A percentile compares a stretch with the other conserved stretches of the same genome.
Conservation (phyloP, 1,140 invertebrate genomes). For the Coboldia fuscipes region DNA sequence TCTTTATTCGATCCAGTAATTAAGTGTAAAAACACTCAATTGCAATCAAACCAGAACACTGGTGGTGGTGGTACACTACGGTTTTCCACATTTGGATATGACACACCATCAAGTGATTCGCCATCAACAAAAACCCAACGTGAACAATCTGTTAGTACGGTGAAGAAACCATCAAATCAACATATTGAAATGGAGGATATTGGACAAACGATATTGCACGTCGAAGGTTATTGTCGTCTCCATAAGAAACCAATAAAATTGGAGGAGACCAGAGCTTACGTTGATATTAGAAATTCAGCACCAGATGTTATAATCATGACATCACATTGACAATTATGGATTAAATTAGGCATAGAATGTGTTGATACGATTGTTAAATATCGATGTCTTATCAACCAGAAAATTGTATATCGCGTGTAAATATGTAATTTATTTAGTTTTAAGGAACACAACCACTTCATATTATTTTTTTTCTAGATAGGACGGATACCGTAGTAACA, state of each 20-base stretch:
- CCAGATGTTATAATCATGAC: conserved; percentile 66
- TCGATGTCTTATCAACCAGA: no score
- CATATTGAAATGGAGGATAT: conserved; percentile 1
- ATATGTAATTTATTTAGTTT: no score
- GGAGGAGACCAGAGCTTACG: conserved; percentile 18
- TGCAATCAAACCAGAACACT: neutral
- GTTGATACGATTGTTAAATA: no score
- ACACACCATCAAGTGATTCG: conserved; percentile 5
- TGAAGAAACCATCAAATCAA: neutral
- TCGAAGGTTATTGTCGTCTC: conserved; percentile 2
- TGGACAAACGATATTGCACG: neutral
- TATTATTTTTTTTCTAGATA: no score
- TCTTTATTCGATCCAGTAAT: conserved; percentile 12
- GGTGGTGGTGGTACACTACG: conserved; percentile 7
- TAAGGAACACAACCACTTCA: no score
- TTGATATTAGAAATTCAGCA: conserved; percentile 43
- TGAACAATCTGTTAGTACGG: neutral
- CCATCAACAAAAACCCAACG: neutral
- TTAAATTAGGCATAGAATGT: no score
- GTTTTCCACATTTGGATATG: conserved; percentile 20
- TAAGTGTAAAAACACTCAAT: neutral
- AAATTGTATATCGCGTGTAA: no score
- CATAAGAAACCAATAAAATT: conserved; percentile 4
- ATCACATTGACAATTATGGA: conserved; percentile 39
- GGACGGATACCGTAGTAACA: no score